phyloP scores from a whole-genome alignment of 2,888 invertebrate genomes.

The Autographa pulchrina region DNA sequence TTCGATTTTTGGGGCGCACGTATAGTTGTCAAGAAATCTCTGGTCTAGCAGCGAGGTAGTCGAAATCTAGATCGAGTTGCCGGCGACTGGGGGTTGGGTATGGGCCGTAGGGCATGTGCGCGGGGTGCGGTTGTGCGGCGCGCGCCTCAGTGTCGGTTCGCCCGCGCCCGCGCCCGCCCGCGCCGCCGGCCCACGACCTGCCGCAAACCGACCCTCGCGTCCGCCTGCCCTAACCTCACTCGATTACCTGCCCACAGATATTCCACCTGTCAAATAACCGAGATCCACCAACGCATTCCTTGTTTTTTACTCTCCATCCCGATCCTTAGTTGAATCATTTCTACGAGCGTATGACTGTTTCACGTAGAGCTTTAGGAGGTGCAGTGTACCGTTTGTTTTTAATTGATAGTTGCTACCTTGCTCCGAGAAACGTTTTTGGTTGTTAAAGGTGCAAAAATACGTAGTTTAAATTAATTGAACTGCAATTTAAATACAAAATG shows the following conservation, averaged over 20 bases:
- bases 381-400: slow-evolving; percentile 51
- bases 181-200: slow-evolving; percentile 82
- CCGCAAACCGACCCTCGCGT: slow-evolving; percentile 77
- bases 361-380: slow-evolving; percentile 45
- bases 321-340: slow-evolving; percentile 36
- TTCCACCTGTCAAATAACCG: slow-evolving; percentile 74
- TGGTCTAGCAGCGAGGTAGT: slow-evolving; percentile 58
- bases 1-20: slow-evolving; percentile 30
- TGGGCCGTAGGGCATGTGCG: slow-evolving; percentile 57
- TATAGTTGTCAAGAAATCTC: slow-evolving; percentile 42
- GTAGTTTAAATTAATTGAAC: neutral
- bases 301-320: slow-evolving; percentile 35
- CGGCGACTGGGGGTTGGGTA: slow-evolving; percentile 60
- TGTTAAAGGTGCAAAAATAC: neutral
- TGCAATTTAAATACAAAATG: neutral
- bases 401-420: slow-evolving; percentile 33
- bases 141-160: slow-evolving; percentile 87
- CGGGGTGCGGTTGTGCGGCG: slow-evolving; percentile 77
- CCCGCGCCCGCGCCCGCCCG: slow-evolving; percentile 87
- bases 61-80: slow-evolving; percentile 74
- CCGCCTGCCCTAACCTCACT: slow-evolving; percentile 81
- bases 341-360: slow-evolving; percentile 50
- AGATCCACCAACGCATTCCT: slow-evolving; percentile 47
- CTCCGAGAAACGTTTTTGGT: slow-evolving; percentile 13
- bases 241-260: slow-evolving; percentile 72